Base-by-base conservation (phyloP, 2,888 invertebrate genomes). In the Terebella lapidaria region DNA sequence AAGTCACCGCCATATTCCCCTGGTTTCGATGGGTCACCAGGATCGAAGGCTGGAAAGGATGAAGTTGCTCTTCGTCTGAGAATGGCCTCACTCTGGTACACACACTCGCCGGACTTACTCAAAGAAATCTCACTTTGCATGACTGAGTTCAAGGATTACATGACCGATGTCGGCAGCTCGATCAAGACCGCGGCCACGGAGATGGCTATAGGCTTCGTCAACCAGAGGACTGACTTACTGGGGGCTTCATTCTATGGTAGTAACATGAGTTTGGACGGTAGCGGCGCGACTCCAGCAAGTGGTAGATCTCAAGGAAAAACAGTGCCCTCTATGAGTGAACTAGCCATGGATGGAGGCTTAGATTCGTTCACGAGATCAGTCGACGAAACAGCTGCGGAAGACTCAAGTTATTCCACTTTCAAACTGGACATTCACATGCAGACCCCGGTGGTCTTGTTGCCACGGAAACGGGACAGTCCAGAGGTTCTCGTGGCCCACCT, bases 61-160 rank as follows among this genome's bases (percentile, higher is more conserved):
- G 49, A 49, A 10, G 24, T 27, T 10, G 56, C 71, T 27, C 71
- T 84, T 22, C 76, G 81, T 73, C 74, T 88, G 67, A 84, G 88
- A 73, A 90, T 94, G 87, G 93, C 92, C 1, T 91, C 92, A 42
- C 89, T 95, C 60, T 92, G 92, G 86, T 95, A 94, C 83, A 91
- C 91, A 2, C 95, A 96, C 82, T 92, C 92, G 56, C 90, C 92
- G 0, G 86, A 88, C 67, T 87, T 95, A 74, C 84, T 95, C 58
- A 85, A 87, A 30, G 94, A 94, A 79, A 83, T 95, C 62, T 88
- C 89, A 71, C 89, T 90, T 45, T 95, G 94, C 80, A 89, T 91
- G 15, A 88, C 89, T 18, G 91, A 93, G 82, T 94, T 94, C 81
- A 90, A 91, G 77, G 90, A 91, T 77, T 93, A 93, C 81, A 83